These are phyloP conservation scores for Tachysurus vachellii DNA, from an alignment of 2,113 vertebrate species.

Conservation along the genomic window DNA sequence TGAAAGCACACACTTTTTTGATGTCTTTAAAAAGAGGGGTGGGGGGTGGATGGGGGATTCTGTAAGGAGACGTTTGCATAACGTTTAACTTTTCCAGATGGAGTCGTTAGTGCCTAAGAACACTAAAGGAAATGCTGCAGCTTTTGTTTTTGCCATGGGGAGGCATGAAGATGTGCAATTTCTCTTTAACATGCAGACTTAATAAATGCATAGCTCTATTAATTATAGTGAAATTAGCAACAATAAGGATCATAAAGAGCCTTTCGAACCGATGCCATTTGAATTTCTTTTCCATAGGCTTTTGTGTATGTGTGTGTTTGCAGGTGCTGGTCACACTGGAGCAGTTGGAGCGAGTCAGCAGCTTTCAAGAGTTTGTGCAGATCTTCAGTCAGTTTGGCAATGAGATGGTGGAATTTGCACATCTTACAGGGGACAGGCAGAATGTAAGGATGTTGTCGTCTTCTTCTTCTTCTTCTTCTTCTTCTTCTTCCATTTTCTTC, in stretches of 20 bases:
- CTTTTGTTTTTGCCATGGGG: background rate
- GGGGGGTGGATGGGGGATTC: no score
- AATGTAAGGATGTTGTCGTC: slow-evolving; percentile 78
- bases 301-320: slow-evolving; percentile 27
- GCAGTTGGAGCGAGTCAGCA: slow-evolving; percentile 91
- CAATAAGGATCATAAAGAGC: background rate
- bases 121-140: background rate
- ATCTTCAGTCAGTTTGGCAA: slow-evolving; percentile 99
- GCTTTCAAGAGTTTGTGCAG: slow-evolving; percentile 99
- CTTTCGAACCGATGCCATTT: background rate
- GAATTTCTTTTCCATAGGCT: background rate
- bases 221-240: background rate
- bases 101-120: background rate
- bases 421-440: slow-evolving; percentile 96
- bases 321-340: slow-evolving; percentile 96
- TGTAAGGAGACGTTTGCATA: no score
- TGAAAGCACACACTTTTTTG: background rate
- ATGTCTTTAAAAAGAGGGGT: no score
- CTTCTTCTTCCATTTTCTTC: no score
- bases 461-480: no score
- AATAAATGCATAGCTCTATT: background rate
- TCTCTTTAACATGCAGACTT: background rate
- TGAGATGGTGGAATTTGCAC: slow-evolving; percentile 99
- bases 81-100: no score
- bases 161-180: background rate